These are phyloP conservation scores for Tortrix viridana DNA, from an alignment of 2,888 invertebrate genomes.

Conservation along the genomic window DNA sequence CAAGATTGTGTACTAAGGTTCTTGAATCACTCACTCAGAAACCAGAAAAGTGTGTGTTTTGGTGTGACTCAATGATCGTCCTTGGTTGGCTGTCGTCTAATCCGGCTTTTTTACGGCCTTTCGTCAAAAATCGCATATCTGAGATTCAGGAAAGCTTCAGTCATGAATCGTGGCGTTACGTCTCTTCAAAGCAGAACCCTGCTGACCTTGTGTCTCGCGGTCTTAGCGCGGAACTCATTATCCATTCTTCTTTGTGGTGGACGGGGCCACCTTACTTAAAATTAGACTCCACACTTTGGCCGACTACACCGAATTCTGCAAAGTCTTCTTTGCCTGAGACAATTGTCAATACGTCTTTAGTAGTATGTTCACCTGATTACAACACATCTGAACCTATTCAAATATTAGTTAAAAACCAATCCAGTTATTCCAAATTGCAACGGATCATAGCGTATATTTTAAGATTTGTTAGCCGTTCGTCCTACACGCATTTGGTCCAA, in stretches of 20 bases:
- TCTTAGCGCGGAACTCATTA: slow-evolving; percentile 6
- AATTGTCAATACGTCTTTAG: not conserved
- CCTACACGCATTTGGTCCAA: no score
- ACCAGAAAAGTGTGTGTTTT: not conserved
- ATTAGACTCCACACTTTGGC: slow-evolving; percentile 4
- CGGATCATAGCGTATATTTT: not conserved
- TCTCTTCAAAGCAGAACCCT: slow-evolving; percentile 8
- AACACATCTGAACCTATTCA: not conserved
- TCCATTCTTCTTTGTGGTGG: slow-evolving; percentile 3
- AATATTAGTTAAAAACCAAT: not conserved
- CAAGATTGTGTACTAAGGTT: slow-evolving; percentile 29
- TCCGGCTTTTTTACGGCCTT: not conserved
- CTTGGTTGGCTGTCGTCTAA: slow-evolving; percentile 1
- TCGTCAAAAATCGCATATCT: slow-evolving; percentile 7
- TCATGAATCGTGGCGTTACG: not conserved
- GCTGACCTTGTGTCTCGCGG: slow-evolving; percentile 12
- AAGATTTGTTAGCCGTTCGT: no score
- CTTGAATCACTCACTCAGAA: slow-evolving; percentile 1
- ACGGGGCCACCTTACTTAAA: slow-evolving; percentile 8
- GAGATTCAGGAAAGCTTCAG: slow-evolving; percentile 6
- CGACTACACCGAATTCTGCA: not conserved
- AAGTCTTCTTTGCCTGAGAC: not conserved
- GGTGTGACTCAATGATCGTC: slow-evolving; percentile 4
- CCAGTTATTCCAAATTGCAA: slow-evolving; percentile 6
- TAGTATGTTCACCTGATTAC: not conserved